Evolutionary conservation across 2,113 vertebrate genomes (phyloP).

Genomic region (Colius striatus): DNA sequence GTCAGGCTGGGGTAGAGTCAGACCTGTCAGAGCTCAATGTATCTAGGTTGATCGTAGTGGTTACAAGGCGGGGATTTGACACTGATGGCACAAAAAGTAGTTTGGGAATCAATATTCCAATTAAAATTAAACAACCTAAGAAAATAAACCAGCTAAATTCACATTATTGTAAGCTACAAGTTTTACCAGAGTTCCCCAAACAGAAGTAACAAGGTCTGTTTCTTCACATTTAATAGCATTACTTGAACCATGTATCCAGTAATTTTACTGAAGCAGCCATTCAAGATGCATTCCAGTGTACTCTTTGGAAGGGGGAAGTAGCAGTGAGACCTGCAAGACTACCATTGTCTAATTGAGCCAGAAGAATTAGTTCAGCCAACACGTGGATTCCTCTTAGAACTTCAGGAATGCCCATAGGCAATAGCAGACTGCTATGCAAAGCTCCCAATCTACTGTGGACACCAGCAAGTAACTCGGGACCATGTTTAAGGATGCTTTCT

Average conservation of each 20-base stretch:
- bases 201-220: background rate
- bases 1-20: background rate
- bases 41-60: background rate
- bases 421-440: background rate
- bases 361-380: background rate
- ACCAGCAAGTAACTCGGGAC: background rate
- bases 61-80: background rate
- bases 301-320: background rate
- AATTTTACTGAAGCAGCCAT: background rate
- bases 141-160: background rate
- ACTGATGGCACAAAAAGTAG: background rate
- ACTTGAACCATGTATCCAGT: rapidly evolving
- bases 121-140: conserved; percentile 17
- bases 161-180: background rate
- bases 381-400: background rate
- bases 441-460: background rate
- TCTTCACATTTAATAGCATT: background rate
- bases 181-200: background rate
- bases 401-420: background rate
- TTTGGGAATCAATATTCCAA: conserved; percentile 11
- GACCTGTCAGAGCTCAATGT: background rate
- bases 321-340: background rate
- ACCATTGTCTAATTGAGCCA: background rate
- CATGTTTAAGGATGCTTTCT: background rate
- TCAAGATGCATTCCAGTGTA: background rate